These are phyloP conservation scores for Luehdorfia chinensis DNA, from an alignment of 1,140 invertebrate species.

Conservation along the genomic window DNA sequence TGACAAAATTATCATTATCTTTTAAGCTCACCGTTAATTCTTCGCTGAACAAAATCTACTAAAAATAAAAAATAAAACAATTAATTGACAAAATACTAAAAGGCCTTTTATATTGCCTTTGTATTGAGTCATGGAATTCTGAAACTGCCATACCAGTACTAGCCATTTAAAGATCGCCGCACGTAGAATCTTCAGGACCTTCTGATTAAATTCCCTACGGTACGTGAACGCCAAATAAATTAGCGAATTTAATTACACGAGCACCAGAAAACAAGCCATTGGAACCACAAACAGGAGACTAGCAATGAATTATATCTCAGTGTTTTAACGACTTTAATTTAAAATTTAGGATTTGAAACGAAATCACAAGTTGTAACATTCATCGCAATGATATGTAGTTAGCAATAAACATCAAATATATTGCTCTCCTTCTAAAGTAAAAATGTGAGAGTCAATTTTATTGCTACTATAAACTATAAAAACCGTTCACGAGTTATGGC, in stretches of 20 bases:
- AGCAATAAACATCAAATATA: constrained; percentile 13
- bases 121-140: constrained; percentile 1
- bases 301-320: not conserved
- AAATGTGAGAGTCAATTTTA: constrained; percentile 15
- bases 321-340: not conserved
- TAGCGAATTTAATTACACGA: constrained; percentile 19
- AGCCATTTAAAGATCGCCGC: constrained; percentile 16
- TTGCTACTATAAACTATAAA: constrained; percentile 14
- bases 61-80: too few relatives aligned
- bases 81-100: too few relatives aligned
- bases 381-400: constrained; percentile 1
- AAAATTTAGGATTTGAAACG: not conserved
- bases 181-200: constrained; percentile 16
- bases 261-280: not conserved
- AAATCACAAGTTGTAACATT: constrained; percentile 6
- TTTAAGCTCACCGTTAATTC: too few relatives aligned
- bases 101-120: not conserved
- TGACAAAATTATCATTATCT: too few relatives aligned
- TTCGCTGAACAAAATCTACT: too few relatives aligned
- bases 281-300: not conserved
- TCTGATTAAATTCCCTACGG: constrained; percentile 21
- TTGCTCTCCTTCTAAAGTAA: constrained; percentile 13
- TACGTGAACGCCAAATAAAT: constrained; percentile 18
- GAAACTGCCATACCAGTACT: constrained; percentile 6
- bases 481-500: constrained; percentile 10